A percentile compares a stretch with the other conserved stretches of the same genome.
Evolutionary conservation across 2,888 invertebrate species (phyloP).

Genomic region (Heliconius erato): DNA sequence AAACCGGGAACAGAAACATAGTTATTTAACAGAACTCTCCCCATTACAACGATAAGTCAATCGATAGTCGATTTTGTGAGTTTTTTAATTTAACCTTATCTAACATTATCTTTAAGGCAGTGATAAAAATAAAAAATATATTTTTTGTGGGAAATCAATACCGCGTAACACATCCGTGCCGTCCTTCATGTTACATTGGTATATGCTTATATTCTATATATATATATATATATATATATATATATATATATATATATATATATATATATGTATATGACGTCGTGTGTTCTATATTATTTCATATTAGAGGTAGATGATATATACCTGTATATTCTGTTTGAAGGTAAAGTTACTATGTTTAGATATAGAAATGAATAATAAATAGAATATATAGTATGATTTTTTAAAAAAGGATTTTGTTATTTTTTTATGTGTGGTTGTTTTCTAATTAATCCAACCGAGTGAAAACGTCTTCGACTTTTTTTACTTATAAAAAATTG

Average conservation of each 20-base stretch:
- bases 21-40: conserved; percentile 9
- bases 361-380: no score
- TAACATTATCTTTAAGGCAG: conserved; percentile 71
- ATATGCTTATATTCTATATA: conserved; percentile 11
- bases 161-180: conserved; percentile 47
- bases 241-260: background rate
- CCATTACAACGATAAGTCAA: conserved; percentile 54
- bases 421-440: no score
- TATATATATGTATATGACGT: background rate
- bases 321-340: no score
- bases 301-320: background rate
- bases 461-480: no score
- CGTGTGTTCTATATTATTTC: background rate
- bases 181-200: conserved; percentile 42
- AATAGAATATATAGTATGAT: no score
- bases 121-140: conserved; percentile 71
- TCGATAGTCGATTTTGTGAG: conserved; percentile 67
- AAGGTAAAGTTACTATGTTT: no score
- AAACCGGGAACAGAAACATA: background rate
- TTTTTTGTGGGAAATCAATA: conserved; percentile 78
- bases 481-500: no score
- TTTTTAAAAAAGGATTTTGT: no score
- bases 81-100: conserved; percentile 79
- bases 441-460: no score
- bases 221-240: no score